Percentiles rank a stretch among this genome's conserved stretches.
Evolutionary conservation across 2,888 invertebrate species (phyloP).

Genomic region (Cantharis flavilabris): DNA sequence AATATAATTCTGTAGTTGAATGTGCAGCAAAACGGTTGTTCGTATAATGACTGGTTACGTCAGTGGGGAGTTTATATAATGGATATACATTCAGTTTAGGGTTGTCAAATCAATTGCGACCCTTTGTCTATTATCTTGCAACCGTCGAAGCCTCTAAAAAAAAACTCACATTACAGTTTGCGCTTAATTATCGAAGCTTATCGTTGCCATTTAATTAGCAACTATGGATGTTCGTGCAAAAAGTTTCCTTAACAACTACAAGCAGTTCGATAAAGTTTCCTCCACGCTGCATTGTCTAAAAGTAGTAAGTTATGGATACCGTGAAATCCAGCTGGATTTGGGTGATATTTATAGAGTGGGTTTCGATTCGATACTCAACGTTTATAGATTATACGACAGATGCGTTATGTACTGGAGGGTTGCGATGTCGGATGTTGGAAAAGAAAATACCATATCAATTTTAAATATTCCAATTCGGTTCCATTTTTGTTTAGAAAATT

Average conservation of each 20-base stretch:
- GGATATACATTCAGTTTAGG: slow-evolving; percentile 27
- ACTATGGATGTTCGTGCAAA: neutral
- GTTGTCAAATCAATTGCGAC: slow-evolving; percentile 19
- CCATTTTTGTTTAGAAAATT: neutral
- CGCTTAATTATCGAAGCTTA: neutral
- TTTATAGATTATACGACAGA: neutral
- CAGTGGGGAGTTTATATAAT: slow-evolving; percentile 23
- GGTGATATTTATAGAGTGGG: neutral
- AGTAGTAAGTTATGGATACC: neutral
- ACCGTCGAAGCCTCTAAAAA: slow-evolving; percentile 17
- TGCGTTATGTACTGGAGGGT: neutral
- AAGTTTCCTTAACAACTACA: neutral
- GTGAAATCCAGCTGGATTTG: neutral
- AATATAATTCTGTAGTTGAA: neutral
- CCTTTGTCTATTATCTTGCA: slow-evolving; percentile 22
- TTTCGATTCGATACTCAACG: neutral
- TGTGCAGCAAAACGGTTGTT: slow-evolving; percentile 19
- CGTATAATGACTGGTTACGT: slow-evolving; percentile 27
- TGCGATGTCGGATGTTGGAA: neutral
- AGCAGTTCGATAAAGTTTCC: neutral
- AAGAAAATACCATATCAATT: neutral
- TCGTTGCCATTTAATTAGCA: neutral
- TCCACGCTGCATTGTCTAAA: neutral
- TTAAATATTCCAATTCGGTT: neutral
- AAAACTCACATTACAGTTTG: neutral